Percentiles rank a stretch among this genome's conserved stretches.
phyloP scores from a whole-genome alignment of 2,888 invertebrate genomes.

The Cybosia mesomella region DNA sequence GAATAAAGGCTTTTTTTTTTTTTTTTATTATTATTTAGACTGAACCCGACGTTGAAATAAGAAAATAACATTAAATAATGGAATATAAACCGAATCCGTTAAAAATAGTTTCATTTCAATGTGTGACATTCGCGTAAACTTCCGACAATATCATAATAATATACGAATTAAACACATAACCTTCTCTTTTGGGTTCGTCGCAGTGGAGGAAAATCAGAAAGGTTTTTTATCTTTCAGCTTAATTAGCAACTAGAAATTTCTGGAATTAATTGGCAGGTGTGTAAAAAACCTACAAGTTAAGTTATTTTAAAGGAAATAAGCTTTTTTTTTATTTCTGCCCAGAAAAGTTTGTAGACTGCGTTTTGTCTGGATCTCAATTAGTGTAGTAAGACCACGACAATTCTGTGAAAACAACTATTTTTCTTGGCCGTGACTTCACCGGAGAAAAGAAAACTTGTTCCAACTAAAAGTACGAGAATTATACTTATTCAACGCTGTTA shows the following conservation, averaged over 20 bases:
- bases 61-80: too few species aligned
- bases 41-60: too few species aligned
- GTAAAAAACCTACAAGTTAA: conserved; percentile 4
- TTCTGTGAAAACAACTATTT: conserved; percentile 55
- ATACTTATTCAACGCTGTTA: conserved; percentile 45
- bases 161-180: not conserved
- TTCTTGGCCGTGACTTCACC: conserved; percentile 52
- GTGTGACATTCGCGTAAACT: too few species aligned
- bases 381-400: conserved; percentile 46
- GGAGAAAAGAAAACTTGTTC: conserved; percentile 56
- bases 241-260: not conserved
- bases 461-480: conserved; percentile 52
- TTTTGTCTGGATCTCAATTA: conserved; percentile 55
- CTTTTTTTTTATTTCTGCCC: conserved; percentile 47
- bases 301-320: conserved; percentile 26
- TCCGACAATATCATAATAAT: too few species aligned
- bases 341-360: conserved; percentile 56
- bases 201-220: not conserved
- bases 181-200: not conserved
- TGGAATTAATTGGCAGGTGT: not conserved
- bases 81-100: too few species aligned
- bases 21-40: too few species aligned
- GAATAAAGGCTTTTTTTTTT: too few species aligned
- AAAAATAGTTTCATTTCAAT: too few species aligned
- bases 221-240: too few species aligned